phyloP scores from a whole-genome alignment of 2,113 vertebrate genomes.

The Lonchura striata region DNA sequence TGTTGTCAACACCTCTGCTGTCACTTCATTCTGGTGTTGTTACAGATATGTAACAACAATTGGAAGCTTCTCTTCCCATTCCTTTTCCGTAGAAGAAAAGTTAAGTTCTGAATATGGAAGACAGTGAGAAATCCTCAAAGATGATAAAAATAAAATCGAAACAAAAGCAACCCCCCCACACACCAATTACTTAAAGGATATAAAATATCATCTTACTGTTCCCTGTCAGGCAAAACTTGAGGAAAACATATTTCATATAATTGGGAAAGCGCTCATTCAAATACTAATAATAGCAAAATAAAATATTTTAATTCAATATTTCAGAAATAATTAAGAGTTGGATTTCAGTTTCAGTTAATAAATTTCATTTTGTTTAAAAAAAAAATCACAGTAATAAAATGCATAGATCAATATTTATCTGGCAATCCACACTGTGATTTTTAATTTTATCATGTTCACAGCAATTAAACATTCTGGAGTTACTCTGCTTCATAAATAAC shows the following conservation, averaged over 20 bases:
- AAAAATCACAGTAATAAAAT: neutral
- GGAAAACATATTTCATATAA: slow-evolving; percentile 40
- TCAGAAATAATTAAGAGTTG: neutral
- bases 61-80: neutral
- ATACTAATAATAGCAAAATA: neutral
- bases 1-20: neutral
- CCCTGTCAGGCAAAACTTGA: slow-evolving; percentile 1
- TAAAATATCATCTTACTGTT: slow-evolving; percentile 36
- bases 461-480: slow-evolving; percentile 18
- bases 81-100: neutral
- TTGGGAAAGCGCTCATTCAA: slow-evolving; percentile 34
- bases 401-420: neutral
- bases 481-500: slow-evolving; percentile 11
- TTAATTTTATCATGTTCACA: slow-evolving; percentile 10
- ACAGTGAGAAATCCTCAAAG: neutral
- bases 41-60: neutral
- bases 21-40: neutral
- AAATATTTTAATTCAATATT: slow-evolving; percentile 22
- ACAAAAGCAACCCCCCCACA: fast-evolving
- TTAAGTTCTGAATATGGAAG: neutral
- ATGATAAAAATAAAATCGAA: neutral
- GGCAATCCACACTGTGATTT: neutral
- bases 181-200: neutral
- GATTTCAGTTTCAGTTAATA: slow-evolving; percentile 29
- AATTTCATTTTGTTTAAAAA: slow-evolving; percentile 22